These are phyloP conservation scores for Rhinoderma darwinii DNA, from an alignment of 2,113 vertebrate genomes.

Conservation along the genomic window DNA sequence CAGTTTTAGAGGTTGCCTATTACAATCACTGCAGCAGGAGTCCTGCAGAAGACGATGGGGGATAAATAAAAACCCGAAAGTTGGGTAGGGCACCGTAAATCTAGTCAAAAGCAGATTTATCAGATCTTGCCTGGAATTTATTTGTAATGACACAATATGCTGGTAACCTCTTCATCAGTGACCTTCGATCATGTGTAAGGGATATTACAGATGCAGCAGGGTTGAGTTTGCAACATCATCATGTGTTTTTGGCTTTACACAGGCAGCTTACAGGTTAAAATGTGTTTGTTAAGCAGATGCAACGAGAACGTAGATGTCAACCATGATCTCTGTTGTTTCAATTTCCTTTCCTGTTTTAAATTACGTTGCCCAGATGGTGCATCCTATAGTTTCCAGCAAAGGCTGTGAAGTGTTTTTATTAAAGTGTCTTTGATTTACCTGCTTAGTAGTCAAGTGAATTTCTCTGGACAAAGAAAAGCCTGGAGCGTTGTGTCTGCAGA, in stretches of 20 bases:
- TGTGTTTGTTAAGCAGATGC: slow-evolving; percentile 15
- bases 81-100: too few species aligned
- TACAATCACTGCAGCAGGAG: too few species aligned
- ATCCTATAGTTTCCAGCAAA: slow-evolving; percentile 26
- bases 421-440: slow-evolving; percentile 54
- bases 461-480: slow-evolving; percentile 40
- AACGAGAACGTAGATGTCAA: slow-evolving; percentile 26
- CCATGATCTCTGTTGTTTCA: not conserved
- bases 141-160: too few species aligned
- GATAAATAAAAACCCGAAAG: too few species aligned
- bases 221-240: not conserved
- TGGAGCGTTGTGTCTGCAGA: slow-evolving; percentile 22
- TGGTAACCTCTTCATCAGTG: not conserved
- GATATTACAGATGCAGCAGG: not conserved
- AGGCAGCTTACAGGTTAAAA: slow-evolving; percentile 32
- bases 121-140: too few species aligned
- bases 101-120: too few species aligned
- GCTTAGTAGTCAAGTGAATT: slow-evolving; percentile 57
- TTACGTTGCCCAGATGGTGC: slow-evolving; percentile 53
- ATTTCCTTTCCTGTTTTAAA: slow-evolving; percentile 35
- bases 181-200: not conserved
- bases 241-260: not conserved
- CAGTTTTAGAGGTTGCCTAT: too few species aligned
- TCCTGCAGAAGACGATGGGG: too few species aligned
- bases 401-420: slow-evolving; percentile 42